phyloP scores from a whole-genome alignment of 2,113 vertebrate species.

The Dasypus novemcinctus region DNA sequence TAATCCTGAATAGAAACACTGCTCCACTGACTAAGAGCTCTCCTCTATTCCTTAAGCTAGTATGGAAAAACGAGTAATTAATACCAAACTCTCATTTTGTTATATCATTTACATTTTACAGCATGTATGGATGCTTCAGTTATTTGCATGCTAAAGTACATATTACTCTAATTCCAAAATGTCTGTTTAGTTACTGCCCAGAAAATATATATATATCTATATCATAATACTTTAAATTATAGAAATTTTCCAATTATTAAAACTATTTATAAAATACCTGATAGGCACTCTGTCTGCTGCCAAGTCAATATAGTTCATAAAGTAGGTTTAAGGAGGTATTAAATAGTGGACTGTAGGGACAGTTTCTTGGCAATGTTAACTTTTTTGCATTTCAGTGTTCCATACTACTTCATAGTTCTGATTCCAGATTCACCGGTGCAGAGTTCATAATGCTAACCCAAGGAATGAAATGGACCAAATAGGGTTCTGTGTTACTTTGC shows the following conservation, averaged over 20 bases:
- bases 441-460: neutral
- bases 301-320: neutral
- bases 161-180: neutral
- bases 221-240: neutral
- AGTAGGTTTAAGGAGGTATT: neutral
- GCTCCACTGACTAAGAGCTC: neutral
- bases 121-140: neutral
- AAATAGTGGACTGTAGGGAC: neutral
- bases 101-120: neutral
- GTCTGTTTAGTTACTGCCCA: neutral
- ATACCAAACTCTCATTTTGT: neutral
- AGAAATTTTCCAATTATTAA: neutral
- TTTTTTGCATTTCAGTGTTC: slow-evolving; percentile 30
- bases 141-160: neutral
- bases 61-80: neutral
- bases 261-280: neutral
- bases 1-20: neutral
- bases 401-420: neutral
- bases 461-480: neutral
- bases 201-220: neutral
- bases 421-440: neutral
- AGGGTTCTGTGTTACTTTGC: neutral
- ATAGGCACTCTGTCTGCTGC: neutral
- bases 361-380: slow-evolving; percentile 30
- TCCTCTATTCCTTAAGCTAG: neutral